These are phyloP conservation scores for Gymnoscopelus braueri DNA, from an alignment of 2,797 vertebrate species.

Conservation along the genomic window DNA sequence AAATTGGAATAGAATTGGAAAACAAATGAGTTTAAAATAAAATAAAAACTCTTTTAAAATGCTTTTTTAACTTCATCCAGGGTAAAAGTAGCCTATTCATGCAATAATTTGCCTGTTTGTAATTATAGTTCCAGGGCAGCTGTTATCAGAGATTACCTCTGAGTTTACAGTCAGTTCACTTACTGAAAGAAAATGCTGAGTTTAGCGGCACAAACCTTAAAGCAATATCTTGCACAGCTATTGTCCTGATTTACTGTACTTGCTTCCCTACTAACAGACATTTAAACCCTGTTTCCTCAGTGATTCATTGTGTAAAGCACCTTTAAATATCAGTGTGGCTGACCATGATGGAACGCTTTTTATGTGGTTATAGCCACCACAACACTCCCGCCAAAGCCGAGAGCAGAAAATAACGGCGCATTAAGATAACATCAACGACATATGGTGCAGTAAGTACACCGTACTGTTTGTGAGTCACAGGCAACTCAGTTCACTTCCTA, in stretches of 20 bases:
- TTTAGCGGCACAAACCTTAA: not conserved
- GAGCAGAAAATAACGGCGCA: constrained; percentile 41
- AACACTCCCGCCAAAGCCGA: not conserved
- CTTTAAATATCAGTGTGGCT: constrained; percentile 4
- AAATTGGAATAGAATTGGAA: no score
- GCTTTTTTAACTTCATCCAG: no score
- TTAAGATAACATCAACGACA: constrained; percentile 49
- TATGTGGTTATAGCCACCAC: constrained; percentile 19
- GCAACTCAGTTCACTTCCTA: constrained; percentile 14
- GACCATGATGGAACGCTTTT: constrained; percentile 24
- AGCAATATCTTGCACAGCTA: not conserved
- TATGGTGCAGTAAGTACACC: constrained; percentile 11
- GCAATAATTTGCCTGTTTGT: constrained; percentile 38
- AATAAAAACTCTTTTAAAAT: no score
- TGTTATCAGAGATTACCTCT: constrained; percentile 37
- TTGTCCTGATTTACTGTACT: constrained; percentile 13
- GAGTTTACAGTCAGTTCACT: not conserved
- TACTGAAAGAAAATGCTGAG: not conserved
- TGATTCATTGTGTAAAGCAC: constrained; percentile 15
- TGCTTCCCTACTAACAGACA: not conserved
- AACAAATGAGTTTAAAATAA: no score
- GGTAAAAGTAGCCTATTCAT: constrained; percentile 21
- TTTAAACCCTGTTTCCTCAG: not conserved
- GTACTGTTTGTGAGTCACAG: constrained; percentile 12
- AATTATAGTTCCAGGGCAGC: constrained; percentile 40